Base-by-base conservation (phyloP, 2,888 invertebrate species). In the Nephrocerus scutellatus region DNA sequence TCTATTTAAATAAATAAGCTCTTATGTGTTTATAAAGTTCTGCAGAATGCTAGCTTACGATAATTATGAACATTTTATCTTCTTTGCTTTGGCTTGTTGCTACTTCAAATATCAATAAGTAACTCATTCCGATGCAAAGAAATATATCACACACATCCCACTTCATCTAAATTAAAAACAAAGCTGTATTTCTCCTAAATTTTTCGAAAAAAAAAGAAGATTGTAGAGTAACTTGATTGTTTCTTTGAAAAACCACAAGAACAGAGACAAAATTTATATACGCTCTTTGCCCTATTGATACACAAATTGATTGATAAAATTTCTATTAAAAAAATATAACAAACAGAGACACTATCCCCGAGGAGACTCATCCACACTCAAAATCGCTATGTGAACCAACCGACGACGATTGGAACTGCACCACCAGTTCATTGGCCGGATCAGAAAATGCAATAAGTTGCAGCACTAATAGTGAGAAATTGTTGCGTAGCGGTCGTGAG, bases 271-370 rank as follows among this genome's bases (percentile, higher is more conserved):
- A 12, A 10, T 23, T 9, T 4, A 22, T 8, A 8, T 13, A 15
- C 7, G 10, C 15, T n/a, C 16, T 10, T 22, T 7, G 10, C 10
- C 10, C 22, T 7, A 22, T 22, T 22, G 7, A 8, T 8, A 8
- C 14, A 30, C 30, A 34, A 18, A 30, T 33, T 38, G 6, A 36
- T 28, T 25, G 31, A 37, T 30, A 35, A 42, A 29, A 18, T 38
- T 15, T 26, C 36, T 41, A 18, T 41, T 37, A 31, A 33, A 22
- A 36, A 39, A 31, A 36, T 37, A 10, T 40, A n/a, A 29, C 35
- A 47, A 43, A 54, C 55, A 68, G 80, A 50, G 79, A 80, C 62
- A 79, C 76, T 45, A 83, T 83, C 55, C 82, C 82, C 38, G 83
- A 84, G 70, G 83, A 83, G 59, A 77, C 77, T 60, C 72, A 70